phyloP scores from a whole-genome alignment of 2,888 invertebrate species.

The Cryptocephalus moraei region DNA sequence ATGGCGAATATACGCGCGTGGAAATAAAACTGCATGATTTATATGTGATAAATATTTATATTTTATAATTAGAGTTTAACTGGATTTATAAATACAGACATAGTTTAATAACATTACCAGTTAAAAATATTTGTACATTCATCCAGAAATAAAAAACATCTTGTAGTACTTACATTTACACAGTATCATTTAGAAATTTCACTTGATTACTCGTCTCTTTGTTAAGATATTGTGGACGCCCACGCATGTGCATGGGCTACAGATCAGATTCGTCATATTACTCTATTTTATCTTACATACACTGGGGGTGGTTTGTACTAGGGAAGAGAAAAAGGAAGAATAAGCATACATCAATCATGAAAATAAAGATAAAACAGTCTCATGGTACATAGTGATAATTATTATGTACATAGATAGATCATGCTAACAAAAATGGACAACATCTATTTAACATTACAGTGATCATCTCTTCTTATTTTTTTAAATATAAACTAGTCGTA shows the following conservation, averaged over 20 bases:
- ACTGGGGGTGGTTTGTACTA: conserved; percentile 23
- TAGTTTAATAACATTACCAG: conserved; percentile 34
- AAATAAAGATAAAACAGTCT: conserved; percentile 33
- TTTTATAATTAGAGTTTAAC: conserved; percentile 39
- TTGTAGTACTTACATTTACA: conserved; percentile 34
- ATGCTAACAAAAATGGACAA: conserved; percentile 31
- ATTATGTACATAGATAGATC: conserved; percentile 30
- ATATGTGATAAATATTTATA: conserved; percentile 40
- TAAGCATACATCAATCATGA: conserved; percentile 25
- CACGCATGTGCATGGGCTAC: too few species aligned
- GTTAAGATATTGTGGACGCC: too few species aligned
- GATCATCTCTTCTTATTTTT: conserved; percentile 18
- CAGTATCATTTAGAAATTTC: conserved; percentile 22
- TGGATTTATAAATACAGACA: conserved; percentile 39
- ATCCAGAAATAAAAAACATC: conserved; percentile 35
- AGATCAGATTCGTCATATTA: too few species aligned
- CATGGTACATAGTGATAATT: conserved; percentile 30
- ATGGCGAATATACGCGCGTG: too few species aligned
- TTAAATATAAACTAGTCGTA: conserved; percentile 4
- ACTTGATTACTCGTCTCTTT: conserved; percentile 2
- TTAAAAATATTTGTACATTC: conserved; percentile 39
- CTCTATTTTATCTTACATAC: too few species aligned
- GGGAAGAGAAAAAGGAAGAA: conserved; percentile 15
- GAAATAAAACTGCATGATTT: conserved; percentile 4
- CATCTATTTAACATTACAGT: conserved; percentile 34